These are phyloP conservation scores for Cerastis rubricosa DNA, from an alignment of 2,888 invertebrate genomes.

Conservation along the genomic window DNA sequence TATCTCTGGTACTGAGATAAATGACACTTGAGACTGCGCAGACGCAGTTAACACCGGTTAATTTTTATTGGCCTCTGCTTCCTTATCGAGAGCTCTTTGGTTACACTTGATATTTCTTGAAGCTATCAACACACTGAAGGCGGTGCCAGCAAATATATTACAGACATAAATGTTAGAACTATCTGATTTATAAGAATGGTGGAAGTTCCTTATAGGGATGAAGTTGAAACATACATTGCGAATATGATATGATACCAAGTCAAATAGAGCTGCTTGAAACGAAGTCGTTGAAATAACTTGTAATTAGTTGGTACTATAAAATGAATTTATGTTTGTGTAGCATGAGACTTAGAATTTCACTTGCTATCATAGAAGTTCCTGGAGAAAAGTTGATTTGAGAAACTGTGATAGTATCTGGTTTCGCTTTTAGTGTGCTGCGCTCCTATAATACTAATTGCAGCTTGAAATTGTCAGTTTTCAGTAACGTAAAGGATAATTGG, in stretches of 20 bases:
- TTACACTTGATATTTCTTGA: constrained; percentile 48
- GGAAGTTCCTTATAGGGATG: constrained; percentile 38
- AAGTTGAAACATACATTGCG: constrained; percentile 36
- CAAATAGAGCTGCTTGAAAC: constrained; percentile 21
- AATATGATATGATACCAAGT: constrained; percentile 34
- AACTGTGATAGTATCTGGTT: constrained; percentile 1
- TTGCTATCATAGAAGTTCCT: not conserved
- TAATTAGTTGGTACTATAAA: constrained; percentile 31
- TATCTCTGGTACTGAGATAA: constrained; percentile 48
- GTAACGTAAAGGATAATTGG: not conserved
- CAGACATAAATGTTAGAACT: constrained; percentile 39
- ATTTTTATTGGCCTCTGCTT: constrained; percentile 62
- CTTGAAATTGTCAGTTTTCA: not conserved
- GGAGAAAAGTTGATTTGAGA: not conserved
- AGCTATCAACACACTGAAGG: constrained; percentile 48
- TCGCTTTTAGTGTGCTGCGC: not conserved
- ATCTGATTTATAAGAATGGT: constrained; percentile 41
- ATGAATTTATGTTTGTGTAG: constrained; percentile 22
- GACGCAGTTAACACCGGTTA: constrained; percentile 56
- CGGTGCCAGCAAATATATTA: constrained; percentile 47
- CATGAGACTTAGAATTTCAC: not conserved
- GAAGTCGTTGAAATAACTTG: constrained; percentile 16
- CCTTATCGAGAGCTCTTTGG: constrained; percentile 62
- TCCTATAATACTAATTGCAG: not conserved
- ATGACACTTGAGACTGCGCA: constrained; percentile 41